Base-by-base conservation (phyloP, 2,797 vertebrate genomes). In the Botia kubotai region DNA sequence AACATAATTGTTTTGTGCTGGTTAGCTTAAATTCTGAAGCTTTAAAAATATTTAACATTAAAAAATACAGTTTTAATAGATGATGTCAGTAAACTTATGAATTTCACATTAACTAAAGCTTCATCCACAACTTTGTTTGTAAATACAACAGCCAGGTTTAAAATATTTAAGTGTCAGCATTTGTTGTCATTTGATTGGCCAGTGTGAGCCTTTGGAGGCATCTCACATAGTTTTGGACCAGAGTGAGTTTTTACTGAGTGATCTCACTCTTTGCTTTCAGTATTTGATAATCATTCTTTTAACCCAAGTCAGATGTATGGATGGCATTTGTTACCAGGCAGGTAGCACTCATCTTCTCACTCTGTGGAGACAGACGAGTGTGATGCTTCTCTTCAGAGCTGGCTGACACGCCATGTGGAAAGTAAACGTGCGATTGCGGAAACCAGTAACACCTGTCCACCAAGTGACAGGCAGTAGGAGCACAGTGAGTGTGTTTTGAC, bases 391-490 rank as follows among this genome's bases (percentile, higher is more conserved):
- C 71, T 72, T 75, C 53, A 46, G 19, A 71, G n/a, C 50, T 67
- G 60, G 53, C 63, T 29, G 53, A 43, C 68, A 12, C 39, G 74
- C 70, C 72, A 57, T 66, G 71, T 82, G 80, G 65, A 86, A 81
- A 84, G 77, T 77, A 83, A 86, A 81, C 16, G 71, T 86, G 83
- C 81, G 76, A 83, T 84, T 83, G 75, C 75, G 81, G 70, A 83
- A 84, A 79, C 81, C 75, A 80, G 80, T 79, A 81, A 72, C 83
- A 84, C 81, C 83, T 86, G 83, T 76, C 75, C 78, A 74, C 66
- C 7, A 65, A 75, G 81, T 76, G 66, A 52, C 52, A 72, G 80
- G 60, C 80, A 53, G 67, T 55, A 65, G 58, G 73, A 80, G 65
- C 39, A 46, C 78, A 72, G 43, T 6, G n/a, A 48, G 72, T 48